These are phyloP conservation scores for Calycopis cecrops DNA, from an alignment of 1,140 invertebrate species.

Conservation along the genomic window DNA sequence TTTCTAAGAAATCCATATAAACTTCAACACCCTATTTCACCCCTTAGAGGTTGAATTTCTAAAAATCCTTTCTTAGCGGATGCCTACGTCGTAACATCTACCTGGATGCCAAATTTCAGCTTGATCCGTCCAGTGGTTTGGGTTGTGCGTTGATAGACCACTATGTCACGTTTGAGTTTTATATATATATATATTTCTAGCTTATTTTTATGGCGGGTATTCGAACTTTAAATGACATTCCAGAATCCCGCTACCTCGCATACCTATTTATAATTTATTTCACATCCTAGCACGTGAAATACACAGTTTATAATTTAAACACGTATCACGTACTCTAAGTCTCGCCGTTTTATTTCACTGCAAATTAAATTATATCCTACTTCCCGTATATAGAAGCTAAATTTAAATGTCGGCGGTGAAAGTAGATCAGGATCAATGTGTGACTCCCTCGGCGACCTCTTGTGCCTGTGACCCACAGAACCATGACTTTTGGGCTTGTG, in stretches of 20 bases:
- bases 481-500: constrained; percentile 48
- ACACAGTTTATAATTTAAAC: neutral
- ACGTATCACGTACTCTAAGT: constrained; percentile 9
- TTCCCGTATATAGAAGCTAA: neutral
- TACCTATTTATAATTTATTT: too few species aligned
- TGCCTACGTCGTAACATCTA: too few species aligned
- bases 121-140: too few species aligned
- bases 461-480: constrained; percentile 60
- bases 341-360: constrained; percentile 1
- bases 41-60: too few species aligned
- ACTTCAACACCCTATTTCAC: too few species aligned
- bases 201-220: too few species aligned
- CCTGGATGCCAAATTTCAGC: too few species aligned
- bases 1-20: too few species aligned
- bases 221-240: neutral
- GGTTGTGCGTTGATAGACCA: too few species aligned
- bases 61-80: too few species aligned
- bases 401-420: constrained; percentile 19
- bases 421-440: constrained; percentile 42
- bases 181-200: too few species aligned
- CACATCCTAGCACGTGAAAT: neutral
- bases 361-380: neutral
- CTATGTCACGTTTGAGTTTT: too few species aligned
- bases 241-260: constrained; percentile 2
- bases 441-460: constrained; percentile 42